phyloP scores from a whole-genome alignment of 2,113 vertebrate species.

The Aptenodytes patagonicus region DNA sequence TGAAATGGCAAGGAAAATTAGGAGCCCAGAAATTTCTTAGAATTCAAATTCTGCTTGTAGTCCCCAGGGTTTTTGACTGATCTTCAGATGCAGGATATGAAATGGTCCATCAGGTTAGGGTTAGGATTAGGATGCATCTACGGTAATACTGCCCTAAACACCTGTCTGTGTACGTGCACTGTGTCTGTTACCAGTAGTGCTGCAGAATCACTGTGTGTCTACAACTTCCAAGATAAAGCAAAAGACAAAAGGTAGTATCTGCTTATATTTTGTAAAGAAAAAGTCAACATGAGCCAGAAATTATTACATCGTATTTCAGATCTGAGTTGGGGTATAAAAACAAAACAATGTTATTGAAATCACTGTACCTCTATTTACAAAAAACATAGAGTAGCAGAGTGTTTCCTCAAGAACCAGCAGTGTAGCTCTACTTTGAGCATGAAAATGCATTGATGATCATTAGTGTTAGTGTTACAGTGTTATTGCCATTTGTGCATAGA shows the following conservation, averaged over 20 bases:
- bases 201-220: background rate
- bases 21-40: background rate
- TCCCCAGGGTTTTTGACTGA: background rate
- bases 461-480: background rate
- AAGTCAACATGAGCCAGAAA: background rate
- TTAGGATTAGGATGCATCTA: background rate
- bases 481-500: background rate
- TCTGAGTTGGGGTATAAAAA: background rate
- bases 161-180: background rate
- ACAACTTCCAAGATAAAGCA: background rate
- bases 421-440: background rate
- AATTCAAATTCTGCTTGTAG: background rate
- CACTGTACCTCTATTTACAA: background rate
- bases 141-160: background rate
- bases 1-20: background rate
- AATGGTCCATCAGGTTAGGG: background rate
- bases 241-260: background rate
- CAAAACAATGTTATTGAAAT: background rate
- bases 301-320: background rate
- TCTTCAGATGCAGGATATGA: background rate
- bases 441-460: background rate
- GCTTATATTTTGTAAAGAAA: background rate
- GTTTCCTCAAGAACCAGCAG: background rate
- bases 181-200: background rate
- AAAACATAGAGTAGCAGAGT: background rate